Base-by-base conservation (phyloP, 35 echinoderm and acorn worm genomes). In the Lytechinus variegatus region DNA sequence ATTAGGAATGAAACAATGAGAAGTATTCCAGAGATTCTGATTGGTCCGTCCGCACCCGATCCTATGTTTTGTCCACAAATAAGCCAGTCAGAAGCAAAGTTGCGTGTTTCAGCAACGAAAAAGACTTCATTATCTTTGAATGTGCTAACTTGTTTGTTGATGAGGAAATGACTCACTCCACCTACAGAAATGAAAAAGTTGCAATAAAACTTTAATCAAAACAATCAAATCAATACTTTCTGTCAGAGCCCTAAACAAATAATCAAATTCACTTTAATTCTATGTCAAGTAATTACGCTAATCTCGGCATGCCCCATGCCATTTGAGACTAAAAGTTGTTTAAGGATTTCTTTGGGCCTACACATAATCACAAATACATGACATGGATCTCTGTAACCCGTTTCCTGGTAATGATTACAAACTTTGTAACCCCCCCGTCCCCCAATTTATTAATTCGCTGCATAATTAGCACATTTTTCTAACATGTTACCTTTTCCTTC, bases 41-140 rank as follows among this genome's bases (percentile, higher is more conserved):
- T 54, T 93, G 29, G 53, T 54, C 10, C 92, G 8, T 27, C 54
- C 92, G 53, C 52, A 27, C 92, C 92, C 53, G 92, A 33, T 10
- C 92, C 92, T 12, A 93, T 55, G 27, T 93, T 93, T 27, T 54
- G 53, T 93, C 92, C 92, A 57, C 92, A 93, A 27, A 57, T 28
- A 9, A 93, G 92, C 92, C 92, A 93, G 28, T 93, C 92, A 54
- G 92, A 93, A 27, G 92, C 52, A 54, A 93, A 93, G 53, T 3
- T 55, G 16, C 54, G 28, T 28, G 92, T 54, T 57, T 33, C n/a
- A 54, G 92, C 52, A 14, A 57, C 28, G 54, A 93, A 93, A 54
- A 55, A 93, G 53, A 93, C 92, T 12, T 93, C 53, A 57, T 93
- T 93, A 93, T 93, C 92, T 55, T 93, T 93, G 54, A 93, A 93